Base-by-base conservation (phyloP, 2,888 invertebrate species). In the Aphidoletes aphidimyza region DNA sequence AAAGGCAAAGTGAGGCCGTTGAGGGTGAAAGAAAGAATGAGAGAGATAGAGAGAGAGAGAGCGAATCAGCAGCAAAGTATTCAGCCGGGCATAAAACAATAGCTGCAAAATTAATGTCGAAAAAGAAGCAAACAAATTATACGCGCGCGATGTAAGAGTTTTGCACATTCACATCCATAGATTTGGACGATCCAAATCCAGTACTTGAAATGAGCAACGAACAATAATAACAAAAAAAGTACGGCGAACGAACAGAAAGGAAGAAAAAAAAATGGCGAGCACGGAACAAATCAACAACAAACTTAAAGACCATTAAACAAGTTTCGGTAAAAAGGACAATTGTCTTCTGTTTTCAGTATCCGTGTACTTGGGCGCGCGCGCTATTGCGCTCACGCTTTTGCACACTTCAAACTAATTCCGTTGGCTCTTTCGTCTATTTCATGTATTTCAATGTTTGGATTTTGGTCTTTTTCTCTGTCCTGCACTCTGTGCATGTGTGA, bases 281-380 rank as follows among this genome's bases (percentile, higher is more conserved):
- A 69, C 26, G 69, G 30, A 69, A 69, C 69, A 69, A 69, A 69
- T 69, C 69, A 69, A 69, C 69, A 69, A 69, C 69, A 69, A 69
- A 69, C 69, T 30, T 69, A 69, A 69, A 69, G 69, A 69, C 69
- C 69, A 69, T 69, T 34, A 69, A 69, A 69, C 69, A 69, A 69
- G 69, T 69, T 69, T 69, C 34, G 69, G 69, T 34, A 30, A 30
- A 69, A 69, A 69, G 69, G 69, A 69, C 69, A 69, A 69, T 69
- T 69, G 69, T 69, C 69, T 69, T 69, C 14, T 69, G 69, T 69
- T 69, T 69, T 42, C n/a, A 14, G 42, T 42, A 14, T 42, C 42
- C 69, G 69, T 26, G 69, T 22, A 22, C 22, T 22, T 54, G n/a
- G 47, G 8, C 47, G n/a, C 47, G 47, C 39, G 11, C 11, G 6